phyloP scores from a whole-genome alignment of 2,888 invertebrate species.

The Ormyrus thymus region DNA sequence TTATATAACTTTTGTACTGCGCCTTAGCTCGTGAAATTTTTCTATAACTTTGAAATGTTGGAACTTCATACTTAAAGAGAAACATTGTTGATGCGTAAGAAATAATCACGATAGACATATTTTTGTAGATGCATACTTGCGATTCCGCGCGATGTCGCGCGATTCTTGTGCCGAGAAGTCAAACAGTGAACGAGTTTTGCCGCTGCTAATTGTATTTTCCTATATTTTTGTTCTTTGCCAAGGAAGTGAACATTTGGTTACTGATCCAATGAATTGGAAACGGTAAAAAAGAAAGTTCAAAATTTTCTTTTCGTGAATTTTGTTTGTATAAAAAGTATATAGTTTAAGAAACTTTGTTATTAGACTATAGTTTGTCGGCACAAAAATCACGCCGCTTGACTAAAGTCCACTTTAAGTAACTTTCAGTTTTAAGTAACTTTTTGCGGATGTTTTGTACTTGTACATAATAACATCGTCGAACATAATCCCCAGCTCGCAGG shows the following conservation, averaged over 20 bases:
- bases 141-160: constrained; percentile 32
- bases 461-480: constrained; percentile 60
- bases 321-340: constrained; percentile 41
- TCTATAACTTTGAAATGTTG: constrained; percentile 54
- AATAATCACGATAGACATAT: constrained; percentile 52
- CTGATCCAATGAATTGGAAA: constrained; percentile 3
- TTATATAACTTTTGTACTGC: constrained; percentile 59
- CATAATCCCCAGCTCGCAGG: constrained; percentile 60
- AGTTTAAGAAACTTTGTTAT: constrained; percentile 46
- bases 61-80: constrained; percentile 46
- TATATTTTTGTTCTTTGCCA: constrained; percentile 31
- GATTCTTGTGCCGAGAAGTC: constrained; percentile 45
- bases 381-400: constrained; percentile 49
- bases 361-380: constrained; percentile 40
- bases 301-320: constrained; percentile 38
- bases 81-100: constrained; percentile 53
- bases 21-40: constrained; percentile 55
- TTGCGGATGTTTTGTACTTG: constrained; percentile 59
- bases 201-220: constrained; percentile 13
- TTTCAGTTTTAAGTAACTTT: constrained; percentile 49
- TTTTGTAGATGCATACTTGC: constrained; percentile 53
- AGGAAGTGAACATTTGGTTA: constrained; percentile 20
- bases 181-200: constrained; percentile 13
- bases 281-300: constrained; percentile 5
- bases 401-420: constrained; percentile 45